These are phyloP conservation scores for Myotis davidii DNA, from an alignment of 2,113 vertebrate genomes.

Conservation along the genomic window DNA sequence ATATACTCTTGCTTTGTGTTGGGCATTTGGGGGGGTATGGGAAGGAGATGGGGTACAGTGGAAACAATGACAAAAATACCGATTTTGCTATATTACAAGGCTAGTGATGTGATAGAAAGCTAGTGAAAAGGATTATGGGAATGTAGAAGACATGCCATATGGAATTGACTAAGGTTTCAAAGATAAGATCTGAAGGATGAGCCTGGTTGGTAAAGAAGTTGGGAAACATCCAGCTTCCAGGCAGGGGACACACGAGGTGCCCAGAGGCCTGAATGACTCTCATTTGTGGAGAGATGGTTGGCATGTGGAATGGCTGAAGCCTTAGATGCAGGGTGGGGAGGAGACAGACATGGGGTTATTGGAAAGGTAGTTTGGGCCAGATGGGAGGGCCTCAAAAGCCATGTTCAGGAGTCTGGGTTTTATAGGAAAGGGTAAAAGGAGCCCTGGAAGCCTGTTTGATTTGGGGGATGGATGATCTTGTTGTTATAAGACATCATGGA, in stretches of 20 bases:
- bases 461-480: not conserved
- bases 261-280: not conserved
- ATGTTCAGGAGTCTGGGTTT: not conserved
- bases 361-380: not conserved
- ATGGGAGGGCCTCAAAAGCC: not conserved
- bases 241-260: not conserved
- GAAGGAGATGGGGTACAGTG: not conserved
- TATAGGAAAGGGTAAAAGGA: not conserved
- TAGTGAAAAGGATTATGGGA: not conserved
- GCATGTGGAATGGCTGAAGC: slow-evolving; percentile 1
- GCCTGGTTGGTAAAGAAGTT: not conserved
- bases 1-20: not conserved
- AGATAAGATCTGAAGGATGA: slow-evolving; percentile 22
- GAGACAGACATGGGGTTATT: not conserved
- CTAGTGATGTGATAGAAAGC: slow-evolving; percentile 14
- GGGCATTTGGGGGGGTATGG: not conserved
- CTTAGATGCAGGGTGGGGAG: not conserved
- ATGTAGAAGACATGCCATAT: not conserved
- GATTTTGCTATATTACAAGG: slow-evolving; percentile 4
- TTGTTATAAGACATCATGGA: not conserved
- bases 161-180: not conserved
- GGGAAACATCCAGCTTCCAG: not conserved
- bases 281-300: not conserved
- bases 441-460: not conserved
- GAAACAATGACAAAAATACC: not conserved